Evolutionary conservation across 2,797 vertebrate genomes (phyloP).

Genomic region (Microcaecilia unicolor): DNA sequence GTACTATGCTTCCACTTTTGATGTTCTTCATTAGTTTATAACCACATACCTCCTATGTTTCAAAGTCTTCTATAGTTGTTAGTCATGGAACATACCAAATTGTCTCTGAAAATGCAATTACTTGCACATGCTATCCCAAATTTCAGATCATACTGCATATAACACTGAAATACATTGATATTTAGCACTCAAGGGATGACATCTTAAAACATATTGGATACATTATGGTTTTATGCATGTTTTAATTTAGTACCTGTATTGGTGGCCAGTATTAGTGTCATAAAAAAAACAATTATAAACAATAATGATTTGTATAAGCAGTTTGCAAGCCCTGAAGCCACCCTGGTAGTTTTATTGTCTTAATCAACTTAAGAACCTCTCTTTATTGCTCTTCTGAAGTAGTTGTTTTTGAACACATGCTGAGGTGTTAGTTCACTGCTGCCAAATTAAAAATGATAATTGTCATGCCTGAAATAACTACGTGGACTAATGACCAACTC

Average conservation of each 20-base stretch:
- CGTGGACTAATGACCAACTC: constrained; percentile 62
- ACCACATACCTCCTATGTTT: no score
- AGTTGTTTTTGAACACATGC: constrained; percentile 50
- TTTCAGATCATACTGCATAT: constrained; percentile 15
- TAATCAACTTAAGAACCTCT: constrained; percentile 66
- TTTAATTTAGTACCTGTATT: constrained; percentile 58
- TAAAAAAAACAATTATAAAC: constrained; percentile 39
- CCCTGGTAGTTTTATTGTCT: constrained; percentile 62
- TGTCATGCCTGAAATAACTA: constrained; percentile 61
- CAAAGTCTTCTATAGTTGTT: no score
- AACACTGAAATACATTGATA: constrained; percentile 48
- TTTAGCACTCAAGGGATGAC: constrained; percentile 48
- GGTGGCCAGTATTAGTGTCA: constrained; percentile 38
- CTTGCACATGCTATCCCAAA: constrained; percentile 23
- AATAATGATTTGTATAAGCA: constrained; percentile 48
- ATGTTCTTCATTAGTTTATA: no score
- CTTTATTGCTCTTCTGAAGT: constrained; percentile 58
- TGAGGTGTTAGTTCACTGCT: constrained; percentile 50
- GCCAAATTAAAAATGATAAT: constrained; percentile 70
- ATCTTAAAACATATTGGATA: constrained; percentile 47
- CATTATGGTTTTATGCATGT: constrained; percentile 42
- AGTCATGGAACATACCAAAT: no score
- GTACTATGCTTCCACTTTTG: no score
- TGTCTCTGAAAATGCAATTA: constrained; percentile 25
- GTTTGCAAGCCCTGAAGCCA: constrained; percentile 49